phyloP scores from a whole-genome alignment of 2,113 vertebrate genomes.

The Notothenia rossii region DNA sequence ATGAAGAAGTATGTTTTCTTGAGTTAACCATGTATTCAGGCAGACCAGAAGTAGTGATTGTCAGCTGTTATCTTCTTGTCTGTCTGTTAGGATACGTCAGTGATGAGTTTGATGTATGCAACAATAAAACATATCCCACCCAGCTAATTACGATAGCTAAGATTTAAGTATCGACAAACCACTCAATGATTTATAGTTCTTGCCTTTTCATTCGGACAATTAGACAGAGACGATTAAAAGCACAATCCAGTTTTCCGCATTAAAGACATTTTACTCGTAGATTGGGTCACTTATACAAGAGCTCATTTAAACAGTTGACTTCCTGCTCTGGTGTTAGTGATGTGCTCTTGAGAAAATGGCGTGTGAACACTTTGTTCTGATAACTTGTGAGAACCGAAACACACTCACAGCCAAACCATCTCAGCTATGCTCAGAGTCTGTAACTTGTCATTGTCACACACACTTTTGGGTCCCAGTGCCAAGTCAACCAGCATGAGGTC shows the following conservation, averaged over 20 bases:
- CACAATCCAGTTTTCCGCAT: neutral
- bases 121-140: neutral
- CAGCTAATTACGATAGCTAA: neutral
- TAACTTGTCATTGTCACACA: conserved; percentile 4
- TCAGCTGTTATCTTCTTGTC: too few species aligned
- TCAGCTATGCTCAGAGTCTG: conserved; percentile 3
- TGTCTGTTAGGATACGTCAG: neutral
- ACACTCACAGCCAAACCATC: neutral
- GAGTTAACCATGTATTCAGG: neutral
- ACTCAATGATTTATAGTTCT: conserved; percentile 2
- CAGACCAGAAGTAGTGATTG: too few species aligned
- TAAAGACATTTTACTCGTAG: neutral
- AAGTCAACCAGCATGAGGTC: conserved; percentile 12
- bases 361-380: neutral
- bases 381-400: neutral
- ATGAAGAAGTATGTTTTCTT: neutral
- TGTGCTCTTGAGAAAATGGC: neutral
- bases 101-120: neutral
- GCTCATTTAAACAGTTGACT: too few species aligned
- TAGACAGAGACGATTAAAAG: conserved; percentile 5
- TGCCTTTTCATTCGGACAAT: neutral
- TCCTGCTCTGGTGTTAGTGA: neutral
- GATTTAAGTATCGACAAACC: neutral
- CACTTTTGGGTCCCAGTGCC: conserved; percentile 23
- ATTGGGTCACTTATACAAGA: neutral